Evolutionary conservation across 2,113 vertebrate species (phyloP).

Genomic region (Danio rerio): DNA sequence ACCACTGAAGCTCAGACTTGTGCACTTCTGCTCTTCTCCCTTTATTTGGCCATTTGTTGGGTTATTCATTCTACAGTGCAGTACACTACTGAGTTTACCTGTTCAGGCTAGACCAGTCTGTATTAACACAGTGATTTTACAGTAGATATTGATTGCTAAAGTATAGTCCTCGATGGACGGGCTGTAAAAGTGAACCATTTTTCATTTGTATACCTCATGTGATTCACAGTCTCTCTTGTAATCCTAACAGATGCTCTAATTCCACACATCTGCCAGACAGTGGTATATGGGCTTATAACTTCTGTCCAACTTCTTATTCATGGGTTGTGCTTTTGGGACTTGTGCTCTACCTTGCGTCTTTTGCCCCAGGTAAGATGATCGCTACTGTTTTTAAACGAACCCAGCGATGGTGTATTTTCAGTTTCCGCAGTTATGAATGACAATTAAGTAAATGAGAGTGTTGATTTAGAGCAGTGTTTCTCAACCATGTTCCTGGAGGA

Average conservation of each 20-base stretch:
- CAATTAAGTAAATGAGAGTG: not conserved
- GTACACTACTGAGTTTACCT: too few species aligned
- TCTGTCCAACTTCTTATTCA: constrained; percentile 92
- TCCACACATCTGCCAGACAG: constrained; percentile 81
- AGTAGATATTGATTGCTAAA: not conserved
- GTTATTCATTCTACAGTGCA: not conserved
- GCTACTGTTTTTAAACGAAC: not conserved
- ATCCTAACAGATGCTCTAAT: constrained; percentile 86
- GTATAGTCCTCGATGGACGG: too few species aligned
- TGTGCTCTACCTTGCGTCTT: constrained; percentile 90
- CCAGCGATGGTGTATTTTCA: not conserved
- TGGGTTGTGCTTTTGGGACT: constrained; percentile 93
- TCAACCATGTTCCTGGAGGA: too few species aligned
- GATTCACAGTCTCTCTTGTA: not conserved
- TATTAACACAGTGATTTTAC: not conserved
- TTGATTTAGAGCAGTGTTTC: too few species aligned
- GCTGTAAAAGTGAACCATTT: too few species aligned
- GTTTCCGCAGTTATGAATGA: not conserved
- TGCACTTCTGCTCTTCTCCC: not conserved
- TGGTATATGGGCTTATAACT: constrained; percentile 94
- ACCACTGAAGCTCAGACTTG: constrained; percentile 38
- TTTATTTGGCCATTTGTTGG: constrained; percentile 2
- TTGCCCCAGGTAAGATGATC: constrained; percentile 86
- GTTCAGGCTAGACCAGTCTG: not conserved
- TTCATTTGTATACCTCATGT: not conserved